Conservation (phyloP, 2,797 vertebrate genomes). For the Enteromius fasciolatus region DNA sequence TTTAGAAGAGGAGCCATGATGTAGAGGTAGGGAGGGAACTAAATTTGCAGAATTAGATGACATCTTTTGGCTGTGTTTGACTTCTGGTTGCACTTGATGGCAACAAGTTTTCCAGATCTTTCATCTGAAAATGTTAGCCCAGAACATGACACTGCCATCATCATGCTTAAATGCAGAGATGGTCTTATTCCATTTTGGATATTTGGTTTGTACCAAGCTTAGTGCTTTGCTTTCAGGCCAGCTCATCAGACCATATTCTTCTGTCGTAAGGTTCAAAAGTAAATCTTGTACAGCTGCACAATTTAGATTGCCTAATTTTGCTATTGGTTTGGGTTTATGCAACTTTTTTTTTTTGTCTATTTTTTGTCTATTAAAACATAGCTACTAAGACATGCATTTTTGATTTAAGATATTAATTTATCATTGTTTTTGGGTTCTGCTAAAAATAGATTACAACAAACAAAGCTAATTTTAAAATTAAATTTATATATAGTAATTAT, state of each 20-base stretch:
- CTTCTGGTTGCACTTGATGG: background rate
- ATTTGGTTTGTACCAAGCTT: slow-evolving; percentile 18
- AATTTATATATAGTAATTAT: no score
- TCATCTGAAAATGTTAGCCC: background rate
- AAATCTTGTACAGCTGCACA: background rate
- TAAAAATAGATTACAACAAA: no score
- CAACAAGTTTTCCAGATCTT: background rate
- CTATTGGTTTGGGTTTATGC: background rate
- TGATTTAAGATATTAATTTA: no score
- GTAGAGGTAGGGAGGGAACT: no score
- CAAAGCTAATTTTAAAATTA: no score
- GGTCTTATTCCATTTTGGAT: background rate
- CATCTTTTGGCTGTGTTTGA: background rate
- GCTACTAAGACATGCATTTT: no score
- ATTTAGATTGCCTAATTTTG: background rate
- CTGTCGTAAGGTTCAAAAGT: background rate
- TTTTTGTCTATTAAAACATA: background rate
- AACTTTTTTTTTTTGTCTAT: background rate
- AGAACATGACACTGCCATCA: background rate
- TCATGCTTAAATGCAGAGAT: background rate
- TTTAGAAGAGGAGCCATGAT: no score
- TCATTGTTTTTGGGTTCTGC: no score
- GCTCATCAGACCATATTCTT: slow-evolving; percentile 22
- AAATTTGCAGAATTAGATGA: background rate
- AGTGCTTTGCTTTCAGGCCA: background rate